Conservation (phyloP, 1,140 invertebrate species). For the Philopotamus ludificatus region DNA sequence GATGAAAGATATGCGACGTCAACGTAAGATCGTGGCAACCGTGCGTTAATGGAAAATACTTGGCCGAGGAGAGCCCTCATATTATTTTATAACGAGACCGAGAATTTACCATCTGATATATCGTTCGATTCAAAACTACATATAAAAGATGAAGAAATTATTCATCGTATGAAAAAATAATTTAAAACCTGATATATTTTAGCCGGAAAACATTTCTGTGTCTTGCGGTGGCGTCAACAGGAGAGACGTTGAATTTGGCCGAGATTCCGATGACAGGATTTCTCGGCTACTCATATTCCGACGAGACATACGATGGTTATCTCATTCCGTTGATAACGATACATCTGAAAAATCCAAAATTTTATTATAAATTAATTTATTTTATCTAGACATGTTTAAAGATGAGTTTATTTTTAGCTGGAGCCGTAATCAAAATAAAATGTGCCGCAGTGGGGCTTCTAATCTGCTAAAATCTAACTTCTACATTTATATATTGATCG, state of each 20-base stretch:
- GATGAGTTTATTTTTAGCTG: not conserved
- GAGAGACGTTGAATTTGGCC: too few relatives aligned
- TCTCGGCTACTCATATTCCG: constrained; percentile 68
- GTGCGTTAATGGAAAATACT: not conserved
- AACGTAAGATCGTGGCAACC: not conserved
- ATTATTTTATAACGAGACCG: constrained; percentile 63
- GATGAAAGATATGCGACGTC: not conserved
- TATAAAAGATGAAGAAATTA: constrained; percentile 56
- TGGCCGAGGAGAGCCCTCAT: constrained; percentile 66
- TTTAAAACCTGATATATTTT: constrained; percentile 45
- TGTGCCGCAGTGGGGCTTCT: not conserved
- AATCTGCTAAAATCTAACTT: too few relatives aligned
- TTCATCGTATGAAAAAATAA: constrained; percentile 56
- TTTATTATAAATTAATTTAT: not conserved
- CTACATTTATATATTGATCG: too few relatives aligned
- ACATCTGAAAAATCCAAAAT: constrained; percentile 65
- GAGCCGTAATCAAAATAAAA: not conserved
- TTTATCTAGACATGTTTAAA: not conserved
- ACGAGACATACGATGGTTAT: constrained; percentile 68
- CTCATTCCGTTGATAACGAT: constrained; percentile 78
- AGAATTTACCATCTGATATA: constrained; percentile 63
- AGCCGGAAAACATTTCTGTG: constrained; percentile 60
- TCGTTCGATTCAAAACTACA: too few relatives aligned
- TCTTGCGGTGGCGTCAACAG: constrained; percentile 80
- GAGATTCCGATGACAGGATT: constrained; percentile 69